Evolutionary conservation across 2,888 invertebrate species (phyloP), one percentile per base, ranked within the genome.

Genomic region (Hydrotaea cyrtoneurina): DNA sequence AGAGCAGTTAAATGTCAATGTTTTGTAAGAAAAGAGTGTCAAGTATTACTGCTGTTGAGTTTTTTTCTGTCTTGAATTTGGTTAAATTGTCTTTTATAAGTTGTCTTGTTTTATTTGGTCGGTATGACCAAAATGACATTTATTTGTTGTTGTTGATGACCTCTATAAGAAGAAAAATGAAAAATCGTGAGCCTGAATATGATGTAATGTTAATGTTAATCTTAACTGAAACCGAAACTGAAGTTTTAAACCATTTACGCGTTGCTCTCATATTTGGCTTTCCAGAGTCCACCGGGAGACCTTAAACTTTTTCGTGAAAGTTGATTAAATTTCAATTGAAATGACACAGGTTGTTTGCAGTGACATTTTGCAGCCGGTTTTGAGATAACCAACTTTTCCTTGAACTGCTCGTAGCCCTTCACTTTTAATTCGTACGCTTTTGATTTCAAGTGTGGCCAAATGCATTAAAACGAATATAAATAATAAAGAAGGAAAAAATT

Each of bases 1-100:
- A 71, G 82, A 78, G 82, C 82, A 80, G 79, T 85, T 85, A 82
- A 85, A 85, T 82, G 85, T 85, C 85, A 85, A 85, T 85, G 85
- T 80, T 85, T 77, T 66, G 77, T 75, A 43, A 21, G 13, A 11
- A 39, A 66, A 80, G 66, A 82, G 82, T 80, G 85, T 80, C 85
- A 85, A 85, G 85, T 82, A 82, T 77, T 79, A 78, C 5, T 46
- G 36, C 59, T 57, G 36, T 66, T 74, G 23, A 69, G 23, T 80
- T 74, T 31, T 46, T 82, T 85, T 72, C 13, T 50, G 8, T 64
- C n/a, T 69, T 69, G 4, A 17, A 19, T 39, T 69, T 69, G 43
- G 21, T 46, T 46, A 46, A 69, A 69, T 43, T 69, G 23, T 69
- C 69, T 69, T 69, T 23, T 46, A 69, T n/a, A 31, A 31, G 69